Conservation (phyloP, 2,888 invertebrate species). For the Drosophila anomalipes region DNA sequence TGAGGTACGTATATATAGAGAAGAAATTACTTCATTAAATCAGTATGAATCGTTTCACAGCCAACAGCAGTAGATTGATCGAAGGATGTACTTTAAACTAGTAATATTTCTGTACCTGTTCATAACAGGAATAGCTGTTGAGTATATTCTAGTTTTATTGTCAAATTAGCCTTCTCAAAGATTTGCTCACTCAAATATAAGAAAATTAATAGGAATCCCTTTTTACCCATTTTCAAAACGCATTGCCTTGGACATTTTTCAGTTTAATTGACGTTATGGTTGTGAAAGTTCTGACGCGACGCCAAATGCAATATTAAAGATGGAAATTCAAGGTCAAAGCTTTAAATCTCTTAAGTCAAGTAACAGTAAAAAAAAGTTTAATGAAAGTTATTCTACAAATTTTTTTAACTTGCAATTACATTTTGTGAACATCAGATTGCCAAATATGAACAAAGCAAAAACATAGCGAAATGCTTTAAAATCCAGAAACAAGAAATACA, state of each 20-base stretch:
- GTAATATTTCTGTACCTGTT: neutral
- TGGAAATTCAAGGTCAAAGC: neutral
- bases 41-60: neutral
- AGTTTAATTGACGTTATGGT: neutral
- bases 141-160: neutral
- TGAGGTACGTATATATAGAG: neutral
- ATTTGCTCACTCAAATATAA: neutral
- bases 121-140: neutral
- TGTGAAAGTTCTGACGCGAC: neutral
- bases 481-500: slow-evolving; percentile 30
- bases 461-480: slow-evolving; percentile 29
- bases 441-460: slow-evolving; percentile 13
- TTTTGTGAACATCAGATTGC: slow-evolving; percentile 50
- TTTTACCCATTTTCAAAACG: neutral
- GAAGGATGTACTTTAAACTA: neutral
- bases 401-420: slow-evolving; percentile 52
- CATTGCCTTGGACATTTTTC: neutral
- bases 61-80: neutral
- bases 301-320: neutral
- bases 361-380: neutral
- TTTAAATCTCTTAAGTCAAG: neutral
- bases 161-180: neutral
- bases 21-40: neutral
- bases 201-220: neutral
- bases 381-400: slow-evolving; percentile 25